Percentiles rank a stretch among this genome's conserved stretches.
Conservation (phyloP, 2,797 vertebrate species). For the Manis crassicaudata region DNA sequence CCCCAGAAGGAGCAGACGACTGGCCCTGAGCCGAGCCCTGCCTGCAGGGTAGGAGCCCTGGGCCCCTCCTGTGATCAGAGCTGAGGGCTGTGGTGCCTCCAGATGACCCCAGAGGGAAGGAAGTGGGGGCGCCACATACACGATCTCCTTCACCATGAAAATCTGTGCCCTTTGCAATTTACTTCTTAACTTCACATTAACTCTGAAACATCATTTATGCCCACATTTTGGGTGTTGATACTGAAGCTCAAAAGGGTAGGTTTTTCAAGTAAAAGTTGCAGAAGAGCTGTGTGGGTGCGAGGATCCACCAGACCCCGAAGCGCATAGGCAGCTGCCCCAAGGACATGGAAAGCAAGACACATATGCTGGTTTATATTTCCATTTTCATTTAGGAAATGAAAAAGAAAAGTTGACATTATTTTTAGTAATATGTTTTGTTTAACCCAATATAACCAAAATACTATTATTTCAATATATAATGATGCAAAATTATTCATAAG, state of each 20-base stretch:
- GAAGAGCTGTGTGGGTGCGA: neutral
- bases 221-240: neutral
- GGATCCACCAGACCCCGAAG: neutral
- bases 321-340: too few relatives aligned
- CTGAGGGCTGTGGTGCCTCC: neutral
- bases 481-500: neutral
- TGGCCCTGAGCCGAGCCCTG: too few relatives aligned
- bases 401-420: neutral
- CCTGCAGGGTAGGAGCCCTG: neutral
- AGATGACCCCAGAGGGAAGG: neutral
- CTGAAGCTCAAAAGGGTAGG: neutral
- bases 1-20: neutral
- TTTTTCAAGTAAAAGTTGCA: neutral
- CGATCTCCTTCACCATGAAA: neutral
- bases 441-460: neutral
- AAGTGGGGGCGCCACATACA: rapidly evolving
- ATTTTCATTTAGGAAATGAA: neutral
- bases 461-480: neutral
- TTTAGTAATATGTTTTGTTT: neutral
- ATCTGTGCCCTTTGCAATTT: neutral
- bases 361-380: neutral
- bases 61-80: neutral
- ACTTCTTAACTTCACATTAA: neutral
- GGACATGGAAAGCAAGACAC: neutral
- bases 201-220: neutral